Base-by-base conservation (phyloP, 2,888 invertebrate genomes). In the Ectropis crepuscularia region DNA sequence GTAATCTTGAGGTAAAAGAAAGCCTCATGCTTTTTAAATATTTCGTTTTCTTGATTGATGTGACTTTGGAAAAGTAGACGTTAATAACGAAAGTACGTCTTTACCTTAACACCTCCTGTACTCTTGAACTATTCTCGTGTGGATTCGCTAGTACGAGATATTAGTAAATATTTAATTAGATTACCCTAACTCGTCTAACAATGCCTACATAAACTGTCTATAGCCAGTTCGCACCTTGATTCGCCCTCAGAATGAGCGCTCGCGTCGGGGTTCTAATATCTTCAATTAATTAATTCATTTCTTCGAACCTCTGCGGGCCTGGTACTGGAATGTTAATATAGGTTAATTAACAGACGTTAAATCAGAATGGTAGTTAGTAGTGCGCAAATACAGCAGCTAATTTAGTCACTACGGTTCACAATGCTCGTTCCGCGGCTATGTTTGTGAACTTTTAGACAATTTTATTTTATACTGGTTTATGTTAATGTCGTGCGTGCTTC, bases 261-360 rank as follows among this genome's bases (percentile, higher is more conserved):
- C 51, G 39, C 47, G 36, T 36, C 43, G 59, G 55, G 64, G 59
- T 67, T 71, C 54, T 66, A 68, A 63, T 67, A 61, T 58, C 61
- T 59, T 55, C 16, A 58, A 67, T 63, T 69, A 67, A 71, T 69
- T 69, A 71, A 69, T 67, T 67, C 57, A 62, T 60, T 67, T 58
- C 49, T 61, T 53, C 60, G 42, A 63, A 67, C 57, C 57, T 64
- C 59, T 63, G 59, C 45, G 48, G 11, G 47, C 51, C 60, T 64
- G 53, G 62, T 58, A 43, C 63, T 57, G 41, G 57, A 41, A 53
- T 61, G 45, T 36, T 55, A 50, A 53, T 65, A 42, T n/a, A 45
- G 46, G 46, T 46, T 63, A 57, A 58, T 65, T 57, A 53, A 45
- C 11, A 11, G 9, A 6, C 37, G 46, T 51, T 10, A 38, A 51